These are phyloP conservation scores for Kradibia gibbosae DNA, from an alignment of 1,140 invertebrate species.

Conservation along the genomic window DNA sequence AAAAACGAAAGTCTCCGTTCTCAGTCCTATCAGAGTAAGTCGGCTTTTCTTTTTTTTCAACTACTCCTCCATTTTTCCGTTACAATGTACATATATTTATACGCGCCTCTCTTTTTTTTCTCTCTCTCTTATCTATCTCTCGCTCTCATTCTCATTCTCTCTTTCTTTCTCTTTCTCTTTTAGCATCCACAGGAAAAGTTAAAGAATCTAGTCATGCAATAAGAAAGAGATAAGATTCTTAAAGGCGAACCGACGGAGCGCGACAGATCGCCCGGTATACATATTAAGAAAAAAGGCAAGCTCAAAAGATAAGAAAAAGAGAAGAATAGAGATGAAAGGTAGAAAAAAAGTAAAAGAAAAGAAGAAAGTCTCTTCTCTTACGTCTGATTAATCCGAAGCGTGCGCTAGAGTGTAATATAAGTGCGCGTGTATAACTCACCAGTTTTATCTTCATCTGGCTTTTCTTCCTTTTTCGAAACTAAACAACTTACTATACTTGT, in stretches of 20 bases:
- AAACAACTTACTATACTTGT: slow-evolving; percentile 24
- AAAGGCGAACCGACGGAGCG: background rate
- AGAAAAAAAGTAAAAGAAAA: background rate
- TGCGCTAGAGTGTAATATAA: slow-evolving; percentile 22
- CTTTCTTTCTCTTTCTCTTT: slow-evolving; percentile 55
- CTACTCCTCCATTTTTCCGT: no score
- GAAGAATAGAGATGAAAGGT: background rate
- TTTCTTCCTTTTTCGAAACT: slow-evolving; percentile 18
- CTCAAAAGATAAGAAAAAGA: background rate
- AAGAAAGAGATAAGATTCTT: slow-evolving; percentile 10
- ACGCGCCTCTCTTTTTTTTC: no score
- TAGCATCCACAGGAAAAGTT: background rate
- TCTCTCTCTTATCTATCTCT: background rate
- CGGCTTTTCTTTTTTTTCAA: no score
- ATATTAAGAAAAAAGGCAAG: background rate
- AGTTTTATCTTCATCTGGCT: slow-evolving; percentile 54
- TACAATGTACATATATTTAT: no score
- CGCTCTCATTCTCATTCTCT: slow-evolving; percentile 53
- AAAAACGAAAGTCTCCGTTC: no score
- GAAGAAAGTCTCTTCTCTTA: background rate
- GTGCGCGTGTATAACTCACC: slow-evolving; percentile 21
- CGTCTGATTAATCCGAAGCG: slow-evolving; percentile 13
- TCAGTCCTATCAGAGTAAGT: no score
- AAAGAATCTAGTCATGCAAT: background rate
- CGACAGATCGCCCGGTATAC: background rate